Percentiles rank a stretch among this genome's conserved stretches.
These are phyloP conservation scores for Siniperca knerii DNA, from an alignment of 2,113 vertebrate genomes.

Conservation along the genomic window DNA sequence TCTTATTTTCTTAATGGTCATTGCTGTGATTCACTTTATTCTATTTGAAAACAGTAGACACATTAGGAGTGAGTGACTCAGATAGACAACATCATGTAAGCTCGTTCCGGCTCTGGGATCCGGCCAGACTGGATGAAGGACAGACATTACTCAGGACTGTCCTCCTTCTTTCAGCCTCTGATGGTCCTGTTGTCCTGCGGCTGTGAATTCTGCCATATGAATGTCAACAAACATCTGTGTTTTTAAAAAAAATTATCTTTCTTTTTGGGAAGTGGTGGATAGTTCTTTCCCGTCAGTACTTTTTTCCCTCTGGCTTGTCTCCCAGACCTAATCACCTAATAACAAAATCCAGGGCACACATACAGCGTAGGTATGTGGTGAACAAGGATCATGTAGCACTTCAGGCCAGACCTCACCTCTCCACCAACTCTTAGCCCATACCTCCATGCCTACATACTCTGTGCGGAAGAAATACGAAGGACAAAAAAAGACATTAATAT, in stretches of 20 bases:
- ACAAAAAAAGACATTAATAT: not conserved
- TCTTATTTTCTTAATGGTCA: constrained; percentile 36
- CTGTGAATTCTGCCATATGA: constrained; percentile 61
- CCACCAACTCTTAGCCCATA: not conserved
- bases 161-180: constrained; percentile 36
- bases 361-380: not conserved
- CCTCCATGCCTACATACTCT: not conserved
- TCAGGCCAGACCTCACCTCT: not conserved
- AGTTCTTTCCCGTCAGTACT: not conserved
- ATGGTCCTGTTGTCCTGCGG: constrained; percentile 33
- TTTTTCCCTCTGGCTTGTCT: not conserved
- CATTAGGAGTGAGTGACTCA: constrained; percentile 66
- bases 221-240: constrained; percentile 18
- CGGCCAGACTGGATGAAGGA: constrained; percentile 43
- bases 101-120: constrained; percentile 16
- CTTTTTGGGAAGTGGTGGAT: not conserved
- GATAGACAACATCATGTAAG: constrained; percentile 60
- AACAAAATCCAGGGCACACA: not conserved
- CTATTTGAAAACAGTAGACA: constrained; percentile 39
- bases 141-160: constrained; percentile 72
- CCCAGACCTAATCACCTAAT: not conserved
- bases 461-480: not conserved
- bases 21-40: constrained; percentile 39
- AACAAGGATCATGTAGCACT: not conserved
- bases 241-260: not conserved